Evolutionary conservation across 1,140 invertebrate species (phyloP).

Genomic region (Drosophila santomea): DNA sequence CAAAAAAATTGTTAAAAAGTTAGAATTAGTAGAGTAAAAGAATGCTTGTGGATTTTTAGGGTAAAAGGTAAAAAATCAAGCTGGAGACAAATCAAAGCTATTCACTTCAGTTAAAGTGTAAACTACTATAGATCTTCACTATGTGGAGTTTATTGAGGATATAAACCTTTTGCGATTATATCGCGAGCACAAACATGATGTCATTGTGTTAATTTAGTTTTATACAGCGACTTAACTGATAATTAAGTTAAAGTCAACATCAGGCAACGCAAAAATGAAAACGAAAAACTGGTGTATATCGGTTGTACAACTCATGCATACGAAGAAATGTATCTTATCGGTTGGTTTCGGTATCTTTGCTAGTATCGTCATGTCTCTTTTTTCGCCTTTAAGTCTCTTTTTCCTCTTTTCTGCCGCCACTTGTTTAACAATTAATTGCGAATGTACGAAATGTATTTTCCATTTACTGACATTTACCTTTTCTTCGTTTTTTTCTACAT

Average conservation of each 20-base stretch:
- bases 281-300: constrained; percentile 19
- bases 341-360: constrained; percentile 66
- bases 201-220: constrained; percentile 54
- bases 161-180: constrained; percentile 32
- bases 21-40: no score
- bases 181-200: constrained; percentile 51
- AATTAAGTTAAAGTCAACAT: constrained; percentile 78
- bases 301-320: constrained; percentile 6
- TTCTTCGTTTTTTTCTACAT: constrained; percentile 80
- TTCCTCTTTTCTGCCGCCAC: constrained; percentile 15
- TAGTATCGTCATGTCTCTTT: constrained; percentile 31
- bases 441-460: constrained; percentile 45
- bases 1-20: no score
- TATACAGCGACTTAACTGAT: constrained; percentile 55
- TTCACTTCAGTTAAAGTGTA: background rate
- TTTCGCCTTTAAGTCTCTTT: constrained; percentile 49
- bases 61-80: no score
- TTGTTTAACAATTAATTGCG: constrained; percentile 67
- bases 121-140: background rate
- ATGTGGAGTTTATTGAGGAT: background rate
- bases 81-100: background rate
- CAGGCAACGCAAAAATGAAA: constrained; percentile 17
- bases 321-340: constrained; percentile 70
- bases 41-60: no score
- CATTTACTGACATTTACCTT: constrained; percentile 59